Evolutionary conservation across 92 coral and sea anemone genomes (phyloP).

Genomic region (Paramuricea clavata): DNA sequence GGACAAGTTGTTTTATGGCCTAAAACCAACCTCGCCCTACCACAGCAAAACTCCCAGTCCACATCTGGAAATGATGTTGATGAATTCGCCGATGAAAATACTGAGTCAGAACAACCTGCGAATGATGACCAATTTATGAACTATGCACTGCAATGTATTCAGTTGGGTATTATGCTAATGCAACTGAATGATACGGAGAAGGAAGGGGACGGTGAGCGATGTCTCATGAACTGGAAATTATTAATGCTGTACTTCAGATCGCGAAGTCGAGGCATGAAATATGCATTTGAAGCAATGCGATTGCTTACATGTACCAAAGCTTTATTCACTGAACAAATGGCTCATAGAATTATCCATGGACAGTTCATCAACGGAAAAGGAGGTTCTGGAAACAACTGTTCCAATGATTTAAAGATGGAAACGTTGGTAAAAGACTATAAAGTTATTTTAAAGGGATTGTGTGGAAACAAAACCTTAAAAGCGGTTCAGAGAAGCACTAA

Average conservation of each 20-base stretch:
- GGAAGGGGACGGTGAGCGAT: constrained; percentile 70
- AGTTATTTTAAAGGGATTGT: constrained; percentile 45
- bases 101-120: not conserved
- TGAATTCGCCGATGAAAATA: too few species aligned
- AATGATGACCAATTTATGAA: constrained; percentile 52
- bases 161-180: constrained; percentile 59
- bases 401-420: constrained; percentile 72
- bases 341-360: constrained; percentile 67
- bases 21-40: not conserved
- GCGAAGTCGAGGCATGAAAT: constrained; percentile 51
- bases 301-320: constrained; percentile 64
- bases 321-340: constrained; percentile 64
- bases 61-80: not conserved
- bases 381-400: constrained; percentile 57
- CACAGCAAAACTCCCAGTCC: not conserved
- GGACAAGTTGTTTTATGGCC: constrained; percentile 76
- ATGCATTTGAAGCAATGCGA: constrained; percentile 74
- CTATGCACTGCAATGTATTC: constrained; percentile 61
- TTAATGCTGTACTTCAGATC: constrained; percentile 72
- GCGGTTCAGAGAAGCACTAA: constrained; percentile 54
- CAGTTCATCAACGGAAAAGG: constrained; percentile 73
- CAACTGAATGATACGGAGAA: constrained; percentile 73
- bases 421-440: constrained; percentile 53
- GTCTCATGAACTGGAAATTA: constrained; percentile 44
- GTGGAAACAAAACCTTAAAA: constrained; percentile 66